Percentiles rank a stretch among this genome's conserved stretches.
Evolutionary conservation across 2,113 vertebrate species (phyloP).

Genomic region (Oreochromis tanganicae): DNA sequence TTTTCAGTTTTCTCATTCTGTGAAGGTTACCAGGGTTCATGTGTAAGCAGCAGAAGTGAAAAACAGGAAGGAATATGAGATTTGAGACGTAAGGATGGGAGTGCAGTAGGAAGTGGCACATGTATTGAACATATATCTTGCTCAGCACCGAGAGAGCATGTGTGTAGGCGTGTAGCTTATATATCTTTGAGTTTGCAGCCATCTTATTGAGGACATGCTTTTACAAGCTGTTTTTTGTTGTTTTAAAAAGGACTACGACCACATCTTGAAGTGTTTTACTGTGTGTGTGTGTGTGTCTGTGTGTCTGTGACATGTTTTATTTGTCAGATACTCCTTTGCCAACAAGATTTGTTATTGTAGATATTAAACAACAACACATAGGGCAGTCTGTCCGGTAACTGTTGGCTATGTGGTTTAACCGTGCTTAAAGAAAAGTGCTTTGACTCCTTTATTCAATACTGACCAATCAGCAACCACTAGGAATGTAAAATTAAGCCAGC

Average conservation of each 20-base stretch:
- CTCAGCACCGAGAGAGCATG: neutral
- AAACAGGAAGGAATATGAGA: slow-evolving; percentile 41
- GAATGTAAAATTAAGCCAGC: neutral
- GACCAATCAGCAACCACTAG: neutral
- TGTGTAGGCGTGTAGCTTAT: neutral
- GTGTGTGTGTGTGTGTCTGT: neutral
- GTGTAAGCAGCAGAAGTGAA: slow-evolving; percentile 21
- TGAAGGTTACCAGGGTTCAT: slow-evolving; percentile 26
- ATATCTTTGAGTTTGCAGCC: neutral
- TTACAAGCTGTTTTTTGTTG: neutral
- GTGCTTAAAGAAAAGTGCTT: neutral
- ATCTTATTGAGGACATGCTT: neutral
- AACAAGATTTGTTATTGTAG: neutral
- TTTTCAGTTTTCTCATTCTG: neutral
- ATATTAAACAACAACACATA: neutral
- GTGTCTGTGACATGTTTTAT: neutral
- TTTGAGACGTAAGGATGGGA: slow-evolving; percentile 17
- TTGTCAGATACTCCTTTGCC: neutral
- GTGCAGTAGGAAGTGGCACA: neutral
- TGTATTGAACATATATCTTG: neutral
- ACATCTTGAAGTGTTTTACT: neutral
- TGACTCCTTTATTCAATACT: neutral
- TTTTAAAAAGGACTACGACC: neutral
- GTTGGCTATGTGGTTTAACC: neutral
- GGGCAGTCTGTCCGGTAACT: neutral